These are phyloP conservation scores for Synergus itoensis DNA, from an alignment of 2,888 invertebrate genomes.

Conservation along the genomic window DNA sequence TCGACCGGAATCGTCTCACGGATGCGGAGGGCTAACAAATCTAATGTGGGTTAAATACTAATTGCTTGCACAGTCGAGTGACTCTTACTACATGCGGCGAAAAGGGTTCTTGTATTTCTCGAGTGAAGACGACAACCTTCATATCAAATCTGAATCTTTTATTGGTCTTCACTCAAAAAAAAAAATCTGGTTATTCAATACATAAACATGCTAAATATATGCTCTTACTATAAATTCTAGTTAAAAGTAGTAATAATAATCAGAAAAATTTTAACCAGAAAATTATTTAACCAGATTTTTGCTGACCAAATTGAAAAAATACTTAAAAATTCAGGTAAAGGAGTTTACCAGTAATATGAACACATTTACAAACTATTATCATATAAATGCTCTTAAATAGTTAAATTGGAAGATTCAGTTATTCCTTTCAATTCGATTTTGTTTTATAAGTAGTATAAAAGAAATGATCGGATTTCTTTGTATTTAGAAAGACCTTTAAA, in stretches of 20 bases:
- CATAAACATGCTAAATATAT: too few species aligned
- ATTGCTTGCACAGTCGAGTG: conserved; percentile 46
- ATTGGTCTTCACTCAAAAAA: neutral
- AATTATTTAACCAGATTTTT: too few species aligned
- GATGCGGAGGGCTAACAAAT: conserved; percentile 56
- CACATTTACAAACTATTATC: too few species aligned
- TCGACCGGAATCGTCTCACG: conserved; percentile 44
- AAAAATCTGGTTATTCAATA: too few species aligned
- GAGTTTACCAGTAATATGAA: too few species aligned
- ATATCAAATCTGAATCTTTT: neutral
- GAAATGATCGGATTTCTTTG: neutral
- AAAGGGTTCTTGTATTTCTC: neutral
- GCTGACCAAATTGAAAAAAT: too few species aligned
- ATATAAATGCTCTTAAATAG: too few species aligned
- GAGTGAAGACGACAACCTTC: neutral
- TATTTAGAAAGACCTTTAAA: conserved; percentile 6
- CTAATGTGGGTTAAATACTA: conserved; percentile 58
- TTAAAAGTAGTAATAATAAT: too few species aligned
- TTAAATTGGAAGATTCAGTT: neutral
- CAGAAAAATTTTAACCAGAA: too few species aligned
- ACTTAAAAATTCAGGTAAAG: too few species aligned
- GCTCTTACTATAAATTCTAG: too few species aligned
- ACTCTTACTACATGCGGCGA: conserved; percentile 16
- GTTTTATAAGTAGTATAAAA: neutral
- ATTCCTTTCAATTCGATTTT: neutral